phyloP scores from a whole-genome alignment of 2,113 vertebrate species.

The human region DNA sequence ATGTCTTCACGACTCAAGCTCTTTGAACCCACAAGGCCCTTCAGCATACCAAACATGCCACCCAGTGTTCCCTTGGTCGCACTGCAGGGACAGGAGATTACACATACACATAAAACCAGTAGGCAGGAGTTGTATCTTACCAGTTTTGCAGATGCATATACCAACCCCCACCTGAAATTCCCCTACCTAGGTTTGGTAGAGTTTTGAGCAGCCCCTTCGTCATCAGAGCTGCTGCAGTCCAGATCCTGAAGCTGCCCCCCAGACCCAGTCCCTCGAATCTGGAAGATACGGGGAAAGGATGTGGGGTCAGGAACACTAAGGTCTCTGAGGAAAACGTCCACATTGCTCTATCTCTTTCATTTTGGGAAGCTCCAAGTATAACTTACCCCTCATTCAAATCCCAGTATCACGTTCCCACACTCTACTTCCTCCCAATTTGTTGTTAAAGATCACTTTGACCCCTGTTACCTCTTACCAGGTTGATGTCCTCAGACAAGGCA shows the following conservation, averaged over 20 bases:
- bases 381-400: not conserved
- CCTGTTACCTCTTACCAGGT: constrained; percentile 66
- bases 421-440: not conserved
- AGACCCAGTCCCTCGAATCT: constrained; percentile 84
- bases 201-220: constrained; percentile 84
- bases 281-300: not conserved
- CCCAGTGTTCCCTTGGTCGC: constrained; percentile 91
- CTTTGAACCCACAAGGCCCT: constrained; percentile 97
- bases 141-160: not conserved
- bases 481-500: constrained; percentile 80
- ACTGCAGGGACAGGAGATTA: constrained; percentile 77
- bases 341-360: not conserved
- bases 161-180: not conserved
- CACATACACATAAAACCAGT: not conserved
- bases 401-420: not conserved
- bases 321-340: not conserved
- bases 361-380: not conserved
- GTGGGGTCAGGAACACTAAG: not conserved
- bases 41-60: constrained; percentile 98
- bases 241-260: constrained; percentile 90
- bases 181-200: constrained; percentile 82
- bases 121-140: not conserved
- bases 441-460: not conserved
- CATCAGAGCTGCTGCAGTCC: constrained; percentile 93
- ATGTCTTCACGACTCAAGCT: constrained; percentile 93